Evolutionary conservation across 2,113 vertebrate species (phyloP).

Genomic region (Centropus bengalensis): DNA sequence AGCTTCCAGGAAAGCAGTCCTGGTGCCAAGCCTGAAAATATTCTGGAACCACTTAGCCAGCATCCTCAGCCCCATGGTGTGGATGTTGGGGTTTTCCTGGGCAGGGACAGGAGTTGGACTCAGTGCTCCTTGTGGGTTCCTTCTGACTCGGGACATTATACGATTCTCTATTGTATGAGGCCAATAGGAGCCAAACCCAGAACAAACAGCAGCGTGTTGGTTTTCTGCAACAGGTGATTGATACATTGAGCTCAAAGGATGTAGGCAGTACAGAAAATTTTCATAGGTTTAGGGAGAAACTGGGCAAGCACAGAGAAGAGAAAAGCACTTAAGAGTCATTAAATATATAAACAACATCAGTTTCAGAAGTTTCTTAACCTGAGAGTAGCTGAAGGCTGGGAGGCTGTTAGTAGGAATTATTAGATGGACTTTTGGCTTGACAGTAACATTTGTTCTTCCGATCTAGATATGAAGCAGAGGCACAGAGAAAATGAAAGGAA

Average conservation of each 20-base stretch:
- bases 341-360: conserved; percentile 41
- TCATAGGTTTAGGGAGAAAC: not conserved
- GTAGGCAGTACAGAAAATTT: not conserved
- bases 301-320: not conserved
- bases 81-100: too few species aligned
- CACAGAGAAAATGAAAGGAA: conserved; percentile 30
- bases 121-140: too few species aligned
- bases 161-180: not conserved
- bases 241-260: not conserved
- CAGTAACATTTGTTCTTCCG: conserved; percentile 50
- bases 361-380: conserved; percentile 28
- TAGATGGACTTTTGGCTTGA: conserved; percentile 39
- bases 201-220: not conserved
- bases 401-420: conserved; percentile 60
- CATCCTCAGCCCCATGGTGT: too few species aligned
- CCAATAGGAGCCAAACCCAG: not conserved
- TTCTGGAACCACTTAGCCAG: too few species aligned
- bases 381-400: conserved; percentile 40
- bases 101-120: too few species aligned
- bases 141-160: too few species aligned
- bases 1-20: too few species aligned
- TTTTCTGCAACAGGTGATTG: not conserved
- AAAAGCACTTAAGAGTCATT: conserved; percentile 10
- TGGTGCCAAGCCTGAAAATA: too few species aligned
- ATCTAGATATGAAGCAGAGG: conserved; percentile 8